These are phyloP conservation scores for Zeuzera pyrina DNA, from an alignment of 2,888 invertebrate species.

Conservation along the genomic window DNA sequence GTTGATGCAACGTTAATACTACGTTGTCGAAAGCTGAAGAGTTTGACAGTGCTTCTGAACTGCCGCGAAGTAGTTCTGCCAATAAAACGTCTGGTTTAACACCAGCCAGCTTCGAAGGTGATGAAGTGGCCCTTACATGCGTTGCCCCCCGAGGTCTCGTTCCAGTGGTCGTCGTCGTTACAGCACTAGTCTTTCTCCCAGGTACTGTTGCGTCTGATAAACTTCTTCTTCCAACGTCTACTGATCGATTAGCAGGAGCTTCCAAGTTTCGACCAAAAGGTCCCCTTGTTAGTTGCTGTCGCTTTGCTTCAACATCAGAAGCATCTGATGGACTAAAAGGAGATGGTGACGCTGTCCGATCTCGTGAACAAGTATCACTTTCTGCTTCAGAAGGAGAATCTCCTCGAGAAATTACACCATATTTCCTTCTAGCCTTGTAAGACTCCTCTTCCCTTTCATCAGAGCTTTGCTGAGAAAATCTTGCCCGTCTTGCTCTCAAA, in stretches of 20 bases:
- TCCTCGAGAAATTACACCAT: constrained; percentile 53
- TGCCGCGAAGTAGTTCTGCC: constrained; percentile 83
- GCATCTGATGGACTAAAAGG: constrained; percentile 78
- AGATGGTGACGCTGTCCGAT: constrained; percentile 74
- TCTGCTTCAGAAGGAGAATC: constrained; percentile 84
- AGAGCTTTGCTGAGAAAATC: constrained; percentile 80
- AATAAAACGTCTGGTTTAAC: constrained; percentile 70
- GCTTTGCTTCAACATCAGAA: constrained; percentile 57
- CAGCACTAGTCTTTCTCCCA: constrained; percentile 75
- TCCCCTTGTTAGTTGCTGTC: constrained; percentile 75
- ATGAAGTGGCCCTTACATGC: constrained; percentile 85
- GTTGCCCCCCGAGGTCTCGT: constrained; percentile 63
- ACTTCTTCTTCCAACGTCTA: constrained; percentile 69
- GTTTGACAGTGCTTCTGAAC: constrained; percentile 83
- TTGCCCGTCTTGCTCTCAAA: constrained; percentile 53
- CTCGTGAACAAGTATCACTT: constrained; percentile 72
- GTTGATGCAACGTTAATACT: constrained; percentile 61
- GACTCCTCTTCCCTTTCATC: constrained; percentile 80
- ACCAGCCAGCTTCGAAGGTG: constrained; percentile 83
- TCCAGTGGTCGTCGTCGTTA: constrained; percentile 50
- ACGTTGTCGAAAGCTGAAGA: constrained; percentile 69
- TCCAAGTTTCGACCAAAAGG: constrained; percentile 72
- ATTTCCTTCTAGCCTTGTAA: constrained; percentile 48
- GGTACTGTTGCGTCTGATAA: constrained; percentile 66
- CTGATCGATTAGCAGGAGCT: constrained; percentile 64